Base-by-base conservation (phyloP, 1,140 invertebrate species). In the Caenorhabditis brenneri region DNA sequence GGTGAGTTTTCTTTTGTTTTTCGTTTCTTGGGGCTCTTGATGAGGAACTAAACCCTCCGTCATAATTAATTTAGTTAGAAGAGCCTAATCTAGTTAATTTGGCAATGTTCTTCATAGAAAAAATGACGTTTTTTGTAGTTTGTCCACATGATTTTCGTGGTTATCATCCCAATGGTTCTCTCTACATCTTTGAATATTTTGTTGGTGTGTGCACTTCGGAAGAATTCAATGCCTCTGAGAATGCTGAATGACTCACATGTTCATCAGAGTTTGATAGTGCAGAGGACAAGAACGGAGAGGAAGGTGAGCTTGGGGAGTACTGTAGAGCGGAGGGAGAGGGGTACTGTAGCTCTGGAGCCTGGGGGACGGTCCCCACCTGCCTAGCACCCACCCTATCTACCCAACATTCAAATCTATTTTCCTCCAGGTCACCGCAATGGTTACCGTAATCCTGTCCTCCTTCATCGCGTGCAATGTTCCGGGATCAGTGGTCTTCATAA, bases 391-490 rank as follows among this genome's bases (percentile, higher is more conserved):
- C 12, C 19, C 16, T 78, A n/a, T 51, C 49, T 4, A 51, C n/a
- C 22, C 49, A 65, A 65, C 33, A 51, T 15, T 53, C n/a, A n/a
- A n/a, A n/a, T n/a, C n/a, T n/a, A 1, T 31, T 55, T 9, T 2
- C n/a, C 51, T 80, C 49, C 33, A 65, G 58, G 81, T 82, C 22
- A 82, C 81, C 24, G 42, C 60, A 55, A 60, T 82, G 31, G 81
- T 82, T 51, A 65, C 55, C 39, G 81, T 82, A 49, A 82, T 82
- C 58, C 29, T 82, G 22, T 42, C 19, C 58, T 82, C 55, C 27
- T 82, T 82, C 42, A 60, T 82, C 16, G 81, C 60, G 16, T 82
- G 55, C 60, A 82, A 82, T 42, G 24, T 49, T 7, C 81, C 81
- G 12, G 81, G 81, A 69, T 29, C 81, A 6, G 42, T 82, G 1